A percentile compares a stretch with the other conserved stretches of the same genome.
phyloP scores from a whole-genome alignment of 2,888 invertebrate genomes.

The Falcaria lacertinaria region DNA sequence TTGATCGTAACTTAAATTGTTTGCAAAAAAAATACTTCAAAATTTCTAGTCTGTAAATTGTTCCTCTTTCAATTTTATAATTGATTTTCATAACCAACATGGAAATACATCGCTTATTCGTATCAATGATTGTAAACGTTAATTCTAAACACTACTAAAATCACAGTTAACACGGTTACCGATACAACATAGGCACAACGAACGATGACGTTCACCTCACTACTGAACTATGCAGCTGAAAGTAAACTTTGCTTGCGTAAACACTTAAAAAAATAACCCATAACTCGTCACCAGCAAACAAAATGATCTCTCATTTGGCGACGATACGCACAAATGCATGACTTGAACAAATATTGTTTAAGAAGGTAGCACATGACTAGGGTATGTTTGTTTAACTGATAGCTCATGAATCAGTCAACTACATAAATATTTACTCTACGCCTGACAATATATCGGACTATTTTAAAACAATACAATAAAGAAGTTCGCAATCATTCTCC shows the following conservation, averaged over 20 bases:
- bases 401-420: constrained; percentile 8
- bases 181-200: too few species aligned
- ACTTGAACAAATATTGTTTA: constrained; percentile 46
- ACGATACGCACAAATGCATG: constrained; percentile 30
- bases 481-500: neutral
- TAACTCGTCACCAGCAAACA: constrained; percentile 21
- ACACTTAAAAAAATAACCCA: constrained; percentile 6
- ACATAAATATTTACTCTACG: neutral
- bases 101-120: too few species aligned
- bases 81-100: too few species aligned
- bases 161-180: too few species aligned
- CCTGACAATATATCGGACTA: neutral
- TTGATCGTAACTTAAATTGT: too few species aligned
- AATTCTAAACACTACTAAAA: too few species aligned
- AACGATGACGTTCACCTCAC: neutral
- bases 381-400: constrained; percentile 34
- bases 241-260: constrained; percentile 4
- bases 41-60: too few species aligned
- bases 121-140: too few species aligned
- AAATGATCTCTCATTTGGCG: constrained; percentile 14
- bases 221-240: constrained; percentile 4
- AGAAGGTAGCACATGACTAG: constrained; percentile 45
- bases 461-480: neutral
- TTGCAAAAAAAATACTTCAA: too few species aligned
- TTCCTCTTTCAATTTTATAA: too few species aligned